Evolutionary conservation across 1,140 invertebrate species (phyloP), one percentile per base, ranked within the genome.

Genomic region (Pogonognathellus flavescens): DNA sequence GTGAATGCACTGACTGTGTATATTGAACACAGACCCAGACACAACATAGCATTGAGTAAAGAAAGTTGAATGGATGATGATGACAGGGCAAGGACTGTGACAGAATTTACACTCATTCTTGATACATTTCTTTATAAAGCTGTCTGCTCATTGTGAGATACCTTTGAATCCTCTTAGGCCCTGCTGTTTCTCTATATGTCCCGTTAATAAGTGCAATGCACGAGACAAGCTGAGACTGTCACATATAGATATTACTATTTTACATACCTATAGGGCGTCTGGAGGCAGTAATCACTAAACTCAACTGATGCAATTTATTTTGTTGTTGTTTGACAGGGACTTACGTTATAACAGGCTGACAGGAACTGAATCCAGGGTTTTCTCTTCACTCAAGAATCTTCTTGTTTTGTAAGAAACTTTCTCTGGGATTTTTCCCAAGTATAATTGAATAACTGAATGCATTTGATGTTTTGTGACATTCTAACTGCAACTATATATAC

Each of bases 331-430:
- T 55, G 53, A 49, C 84, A 92, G 91, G 59, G 91, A 92, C 87
- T 88, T 92, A 52, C 89, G 91, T 0, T 89, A 90, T 81, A 92
- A 92, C 89, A 87, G 88, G 57, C 89, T 92, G 31, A 88, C 84
- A 10, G 89, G 88, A 80, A 89, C 91, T 25, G 87, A 89, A 11
- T 86, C 89, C 1, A 53, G 86, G 6, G 89, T 90, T 13, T 91
- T 91, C 84, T 83, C 84, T 4, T 62, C 88, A 10, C 87, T 92
- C 20, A 72, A 82, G 13, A 90, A 84, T 31, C 86, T 92, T 82
- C 89, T 89, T 88, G 87, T 89, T 16, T 88, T 92, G 91, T 92
- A 91, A 91, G 91, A 90, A 76, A 41, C 70, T 76, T 76, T 76
- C 70, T n/a, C 53, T 10, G 9, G 25, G 41, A 49, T 76, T 50